Percentiles rank a stretch among this genome's conserved stretches.
These are phyloP conservation scores for Spodoptera exigua DNA, from an alignment of 2,888 invertebrate genomes.

Conservation along the genomic window DNA sequence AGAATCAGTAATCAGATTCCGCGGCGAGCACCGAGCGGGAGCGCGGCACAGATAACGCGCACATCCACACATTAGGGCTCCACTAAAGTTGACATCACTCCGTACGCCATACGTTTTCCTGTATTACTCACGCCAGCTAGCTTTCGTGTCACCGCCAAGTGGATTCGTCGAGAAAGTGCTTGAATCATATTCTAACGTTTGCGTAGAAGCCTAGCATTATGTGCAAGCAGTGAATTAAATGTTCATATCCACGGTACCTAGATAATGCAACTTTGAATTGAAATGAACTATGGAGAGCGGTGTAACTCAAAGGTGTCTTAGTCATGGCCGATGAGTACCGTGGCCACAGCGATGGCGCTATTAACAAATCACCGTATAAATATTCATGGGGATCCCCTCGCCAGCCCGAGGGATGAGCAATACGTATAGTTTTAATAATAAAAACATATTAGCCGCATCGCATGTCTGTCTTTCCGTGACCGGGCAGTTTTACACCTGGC, in stretches of 20 bases:
- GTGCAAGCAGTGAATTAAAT: not conserved
- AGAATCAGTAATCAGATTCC: constrained; percentile 61
- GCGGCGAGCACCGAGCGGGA: constrained; percentile 58
- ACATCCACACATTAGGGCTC: constrained; percentile 71
- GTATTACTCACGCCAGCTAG: constrained; percentile 60
- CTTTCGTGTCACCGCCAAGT: constrained; percentile 58
- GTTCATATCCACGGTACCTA: too few species aligned
- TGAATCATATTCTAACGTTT: constrained; percentile 58
- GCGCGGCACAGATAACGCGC: constrained; percentile 67
- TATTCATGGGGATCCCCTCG: constrained; percentile 83
- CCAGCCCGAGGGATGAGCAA: constrained; percentile 76
- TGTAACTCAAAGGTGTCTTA: constrained; percentile 26
- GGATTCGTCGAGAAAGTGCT: constrained; percentile 63
- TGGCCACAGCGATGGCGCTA: constrained; percentile 47
- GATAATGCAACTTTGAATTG: not conserved
- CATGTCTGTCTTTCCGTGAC: constrained; percentile 88
- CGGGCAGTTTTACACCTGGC: constrained; percentile 88
- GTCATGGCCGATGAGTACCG: constrained; percentile 36
- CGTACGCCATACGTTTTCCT: constrained; percentile 64
- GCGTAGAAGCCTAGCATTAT: constrained; percentile 15
- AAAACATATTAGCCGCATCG: constrained; percentile 88
- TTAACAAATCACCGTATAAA: constrained; percentile 86
- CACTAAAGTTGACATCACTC: constrained; percentile 68
- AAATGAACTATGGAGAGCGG: not conserved
- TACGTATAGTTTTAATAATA: constrained; percentile 85